A percentile compares a stretch with the other conserved stretches of the same genome.
Conservation (phyloP, 2,888 invertebrate genomes). For the Agrilus biguttatus region DNA sequence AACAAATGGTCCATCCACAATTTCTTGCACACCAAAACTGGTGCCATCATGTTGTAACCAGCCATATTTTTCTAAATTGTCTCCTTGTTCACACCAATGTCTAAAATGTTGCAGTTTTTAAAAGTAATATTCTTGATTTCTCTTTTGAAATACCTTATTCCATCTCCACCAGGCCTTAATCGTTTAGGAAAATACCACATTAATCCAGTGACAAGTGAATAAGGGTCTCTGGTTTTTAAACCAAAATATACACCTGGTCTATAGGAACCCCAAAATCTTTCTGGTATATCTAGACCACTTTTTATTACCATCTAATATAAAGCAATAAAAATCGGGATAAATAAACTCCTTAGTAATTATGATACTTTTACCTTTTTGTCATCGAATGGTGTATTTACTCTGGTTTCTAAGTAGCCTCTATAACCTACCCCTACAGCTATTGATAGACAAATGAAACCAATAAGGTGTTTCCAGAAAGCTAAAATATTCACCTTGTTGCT, state of each 20-base stretch:
- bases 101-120: conserved; percentile 29
- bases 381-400: conserved; percentile 75
- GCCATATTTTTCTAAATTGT: conserved; percentile 65
- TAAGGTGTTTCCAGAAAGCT: conserved; percentile 42
- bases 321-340: background rate
- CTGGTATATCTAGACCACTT: conserved; percentile 57
- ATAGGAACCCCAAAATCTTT: conserved; percentile 89
- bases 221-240: conserved; percentile 76
- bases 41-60: conserved; percentile 91
- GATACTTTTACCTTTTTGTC: conserved; percentile 49
- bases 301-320: conserved; percentile 47
- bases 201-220: conserved; percentile 80
- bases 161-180: conserved; percentile 53
- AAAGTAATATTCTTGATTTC: too few species aligned
- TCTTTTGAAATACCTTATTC: conserved; percentile 42
- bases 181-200: conserved; percentile 88
- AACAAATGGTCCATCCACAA: conserved; percentile 63
- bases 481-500: conserved; percentile 13
- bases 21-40: conserved; percentile 81
- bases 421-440: conserved; percentile 64
- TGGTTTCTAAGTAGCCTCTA: conserved; percentile 72
- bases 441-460: conserved; percentile 46
- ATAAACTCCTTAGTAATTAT: background rate
- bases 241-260: conserved; percentile 81
- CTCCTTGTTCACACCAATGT: conserved; percentile 88